Conservation (phyloP, 2,113 vertebrate genomes). For the Nothobranchius kuhntae region DNA sequence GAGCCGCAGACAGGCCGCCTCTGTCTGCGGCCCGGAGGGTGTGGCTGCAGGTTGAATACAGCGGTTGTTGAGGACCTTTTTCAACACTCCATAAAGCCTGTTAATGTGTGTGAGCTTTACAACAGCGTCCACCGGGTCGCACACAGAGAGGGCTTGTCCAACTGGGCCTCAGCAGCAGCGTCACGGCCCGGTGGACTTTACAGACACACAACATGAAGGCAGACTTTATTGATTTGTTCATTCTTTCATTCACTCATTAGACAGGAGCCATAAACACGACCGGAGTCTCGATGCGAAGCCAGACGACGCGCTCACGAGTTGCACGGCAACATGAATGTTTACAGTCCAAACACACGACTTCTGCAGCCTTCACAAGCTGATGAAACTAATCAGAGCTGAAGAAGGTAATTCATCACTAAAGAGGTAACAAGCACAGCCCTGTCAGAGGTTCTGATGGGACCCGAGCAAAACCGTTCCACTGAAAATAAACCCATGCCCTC, state of each 20-base stretch:
- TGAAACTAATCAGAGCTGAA: neutral
- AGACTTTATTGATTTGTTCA: constrained; percentile 13
- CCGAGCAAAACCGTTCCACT: too few species aligned
- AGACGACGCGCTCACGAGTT: neutral
- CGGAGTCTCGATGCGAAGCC: neutral
- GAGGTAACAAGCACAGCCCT: too few species aligned
- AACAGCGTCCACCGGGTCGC: constrained; percentile 23
- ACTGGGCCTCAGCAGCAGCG: constrained; percentile 28
- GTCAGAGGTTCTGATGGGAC: too few species aligned
- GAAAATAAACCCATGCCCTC: too few species aligned
- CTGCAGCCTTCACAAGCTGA: neutral
- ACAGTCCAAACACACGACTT: neutral
- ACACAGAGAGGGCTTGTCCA: constrained; percentile 39
- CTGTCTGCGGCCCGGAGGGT: constrained; percentile 43
- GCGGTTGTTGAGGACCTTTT: constrained; percentile 53
- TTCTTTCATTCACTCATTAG: constrained; percentile 28
- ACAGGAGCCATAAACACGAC: neutral
- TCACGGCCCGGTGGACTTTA: constrained; percentile 51
- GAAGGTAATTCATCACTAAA: too few species aligned
- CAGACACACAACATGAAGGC: constrained; percentile 25
- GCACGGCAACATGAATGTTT: neutral
- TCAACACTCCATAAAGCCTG: constrained; percentile 67
- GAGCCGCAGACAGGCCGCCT: constrained; percentile 51
- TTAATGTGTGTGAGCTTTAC: constrained; percentile 59
- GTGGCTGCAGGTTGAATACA: constrained; percentile 58